Base-by-base conservation (phyloP, 2,888 invertebrate species). In the Lottia gigantea region DNA sequence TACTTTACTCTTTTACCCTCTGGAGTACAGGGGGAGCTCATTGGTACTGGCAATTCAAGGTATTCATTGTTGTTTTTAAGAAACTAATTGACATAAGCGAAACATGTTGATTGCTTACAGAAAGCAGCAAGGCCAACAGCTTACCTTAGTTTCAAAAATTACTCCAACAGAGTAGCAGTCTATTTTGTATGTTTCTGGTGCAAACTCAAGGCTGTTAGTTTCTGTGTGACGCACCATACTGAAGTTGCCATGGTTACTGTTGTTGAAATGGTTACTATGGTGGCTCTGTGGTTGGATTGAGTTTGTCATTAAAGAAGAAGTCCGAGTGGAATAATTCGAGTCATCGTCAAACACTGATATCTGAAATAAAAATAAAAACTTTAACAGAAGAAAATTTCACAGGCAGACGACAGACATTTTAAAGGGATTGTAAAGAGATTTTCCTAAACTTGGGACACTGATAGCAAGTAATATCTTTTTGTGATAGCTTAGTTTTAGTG, bases 121-220 rank as follows among this genome's bases (percentile, higher is more conserved):
- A 4, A 40, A 40, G 7, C 40, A 40, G 11, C 11, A 40, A 1
- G 11, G 7, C 11, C 40, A 31, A 40, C 40, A 40, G 67, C 78
- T 73, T 74, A 83, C 83, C 73, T 80, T 80, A 19, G 81, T 77
- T 46, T 82, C 82, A 40, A 85, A 81, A 26, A 83, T 82, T 46
- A 85, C 81, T 0, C 84, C 84, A 16, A 82, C 83, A 16, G 83
- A 83, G 69, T 83, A 85, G 31, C 80, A 82, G 66, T 83, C 84
- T 46, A 83, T 78, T 68, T 82, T 82, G 63, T 80, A 71, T 8
- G 78, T 75, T 16, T 76, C 74, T 14, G 49, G 14, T 2, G 72
- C 70, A 3, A 66, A 40, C 45, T 76, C 72, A 1, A 73, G 63
- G 0, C 71, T 31, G 19, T 73, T 61, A 0, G 63, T 66, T 25